Conservation (phyloP, 2,113 vertebrate species). For the Diadophis punctatus region DNA sequence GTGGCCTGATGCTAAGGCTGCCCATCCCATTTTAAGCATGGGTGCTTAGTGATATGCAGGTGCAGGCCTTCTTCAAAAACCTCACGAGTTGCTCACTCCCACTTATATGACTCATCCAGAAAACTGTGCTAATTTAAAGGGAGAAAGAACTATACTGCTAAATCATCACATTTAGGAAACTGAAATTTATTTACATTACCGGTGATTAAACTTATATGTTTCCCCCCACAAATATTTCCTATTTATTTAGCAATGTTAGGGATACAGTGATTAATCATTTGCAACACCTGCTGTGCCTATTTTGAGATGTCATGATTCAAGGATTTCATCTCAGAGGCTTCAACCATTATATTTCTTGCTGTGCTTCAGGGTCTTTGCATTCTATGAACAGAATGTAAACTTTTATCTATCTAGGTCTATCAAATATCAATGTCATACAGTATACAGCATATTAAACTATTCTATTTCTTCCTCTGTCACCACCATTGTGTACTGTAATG, state of each 20-base stretch:
- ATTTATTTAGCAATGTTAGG: background rate
- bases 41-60: background rate
- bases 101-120: background rate
- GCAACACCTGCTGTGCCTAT: background rate
- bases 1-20: background rate
- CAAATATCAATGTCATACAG: background rate
- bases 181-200: constrained; percentile 10
- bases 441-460: background rate
- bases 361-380: background rate
- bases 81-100: background rate
- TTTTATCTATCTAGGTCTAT: background rate
- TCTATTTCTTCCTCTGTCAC: background rate
- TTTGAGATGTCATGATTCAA: constrained; percentile 11
- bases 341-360: background rate
- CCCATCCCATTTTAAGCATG: background rate
- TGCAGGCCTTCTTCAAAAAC: background rate
- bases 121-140: background rate
- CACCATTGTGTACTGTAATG: background rate
- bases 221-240: background rate
- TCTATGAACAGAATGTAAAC: background rate
- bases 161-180: constrained; percentile 1
- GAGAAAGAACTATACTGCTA: constrained; percentile 3
- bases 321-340: background rate
- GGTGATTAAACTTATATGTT: background rate
- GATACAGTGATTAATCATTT: constrained; percentile 22